Evolutionary conservation across 1,140 invertebrate species (phyloP).

Genomic region (Leguminivora glycinivorella): DNA sequence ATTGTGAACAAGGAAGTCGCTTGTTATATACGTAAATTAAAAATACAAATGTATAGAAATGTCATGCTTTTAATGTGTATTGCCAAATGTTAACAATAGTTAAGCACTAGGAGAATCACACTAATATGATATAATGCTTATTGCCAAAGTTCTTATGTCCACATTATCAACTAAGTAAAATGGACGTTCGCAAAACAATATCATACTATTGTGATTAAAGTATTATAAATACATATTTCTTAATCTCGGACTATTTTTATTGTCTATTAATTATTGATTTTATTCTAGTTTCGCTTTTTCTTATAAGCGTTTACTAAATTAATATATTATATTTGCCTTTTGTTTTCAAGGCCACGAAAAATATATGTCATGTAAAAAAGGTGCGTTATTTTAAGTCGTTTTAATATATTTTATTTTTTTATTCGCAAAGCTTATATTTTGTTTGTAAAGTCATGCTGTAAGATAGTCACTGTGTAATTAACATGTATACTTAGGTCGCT

Average conservation of each 20-base stretch:
- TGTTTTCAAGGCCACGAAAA: background rate
- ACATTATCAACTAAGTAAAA: background rate
- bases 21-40: conserved; percentile 21
- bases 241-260: conserved; percentile 9
- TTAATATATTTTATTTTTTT: conserved; percentile 72
- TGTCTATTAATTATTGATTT: conserved; percentile 19
- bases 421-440: conserved; percentile 63
- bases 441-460: conserved; percentile 70
- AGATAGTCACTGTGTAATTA: conserved; percentile 71
- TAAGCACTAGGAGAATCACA: background rate
- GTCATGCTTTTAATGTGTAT: conserved; percentile 20
- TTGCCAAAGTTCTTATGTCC: conserved; percentile 2
- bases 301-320: conserved; percentile 11
- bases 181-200: background rate
- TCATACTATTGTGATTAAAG: background rate
- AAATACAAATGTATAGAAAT: conserved; percentile 20
- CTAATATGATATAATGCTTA: background rate
- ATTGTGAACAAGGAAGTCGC: background rate
- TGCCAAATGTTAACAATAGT: conserved; percentile 25
- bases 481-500: conserved; percentile 66
- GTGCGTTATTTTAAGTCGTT: conserved; percentile 53
- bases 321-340: background rate
- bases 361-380: background rate
- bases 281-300: background rate
- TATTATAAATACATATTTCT: conserved; percentile 5